A percentile compares a stretch with the other conserved stretches of the same genome.
Conservation (phyloP, 1,140 invertebrate genomes). For the Pseudomyrmex pallidus region DNA sequence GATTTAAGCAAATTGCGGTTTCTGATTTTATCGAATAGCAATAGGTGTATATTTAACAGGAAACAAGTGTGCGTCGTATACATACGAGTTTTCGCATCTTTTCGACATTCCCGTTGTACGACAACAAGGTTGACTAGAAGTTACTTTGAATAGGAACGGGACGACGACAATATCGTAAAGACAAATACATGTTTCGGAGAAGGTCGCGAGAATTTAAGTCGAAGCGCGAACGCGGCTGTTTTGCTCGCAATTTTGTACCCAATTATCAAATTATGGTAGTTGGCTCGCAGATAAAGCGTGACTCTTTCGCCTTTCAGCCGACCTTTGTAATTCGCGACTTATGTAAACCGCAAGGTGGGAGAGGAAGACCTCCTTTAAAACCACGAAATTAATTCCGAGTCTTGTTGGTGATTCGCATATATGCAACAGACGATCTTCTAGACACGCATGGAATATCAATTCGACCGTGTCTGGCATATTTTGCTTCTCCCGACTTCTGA, state of each 20-base stretch:
- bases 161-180: slow-evolving; percentile 20
- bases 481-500: background rate
- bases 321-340: slow-evolving; percentile 20
- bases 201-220: slow-evolving; percentile 9
- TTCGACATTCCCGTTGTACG: slow-evolving; percentile 56
- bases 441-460: slow-evolving; percentile 20
- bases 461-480: slow-evolving; percentile 11
- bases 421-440: background rate
- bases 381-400: slow-evolving; percentile 30
- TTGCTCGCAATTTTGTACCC: slow-evolving; percentile 25
- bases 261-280: slow-evolving; percentile 49
- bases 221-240: background rate
- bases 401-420: background rate
- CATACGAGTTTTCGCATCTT: slow-evolving; percentile 40
- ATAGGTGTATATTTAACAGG: slow-evolving; percentile 19
- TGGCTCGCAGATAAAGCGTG: slow-evolving; percentile 28
- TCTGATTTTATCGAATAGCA: slow-evolving; percentile 32
- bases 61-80: slow-evolving; percentile 16
- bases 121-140: slow-evolving; percentile 29
- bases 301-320: slow-evolving; percentile 43
- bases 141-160: slow-evolving; percentile 32
- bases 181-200: slow-evolving; percentile 29
- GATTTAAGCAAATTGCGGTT: background rate
- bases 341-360: slow-evolving; percentile 14
- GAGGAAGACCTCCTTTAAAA: slow-evolving; percentile 29